Evolutionary conservation across 2,888 invertebrate species (phyloP).

Genomic region (Melieria omissa): DNA sequence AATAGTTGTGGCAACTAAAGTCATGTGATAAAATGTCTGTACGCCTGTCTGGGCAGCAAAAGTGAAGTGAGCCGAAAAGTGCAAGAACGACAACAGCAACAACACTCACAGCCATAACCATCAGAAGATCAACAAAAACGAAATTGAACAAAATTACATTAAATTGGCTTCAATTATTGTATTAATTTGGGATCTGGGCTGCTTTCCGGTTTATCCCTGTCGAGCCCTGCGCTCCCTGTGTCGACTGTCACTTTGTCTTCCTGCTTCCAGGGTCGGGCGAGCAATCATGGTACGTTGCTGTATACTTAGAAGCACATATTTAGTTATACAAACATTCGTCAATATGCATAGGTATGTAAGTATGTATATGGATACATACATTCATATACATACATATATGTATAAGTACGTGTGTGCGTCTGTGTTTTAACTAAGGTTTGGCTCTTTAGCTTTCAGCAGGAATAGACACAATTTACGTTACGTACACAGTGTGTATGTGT

Average conservation of each 20-base stretch:
- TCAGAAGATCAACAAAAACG: slow-evolving; percentile 27
- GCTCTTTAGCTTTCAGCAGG: no score
- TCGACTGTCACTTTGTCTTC: not conserved
- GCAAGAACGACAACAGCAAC: slow-evolving; percentile 22
- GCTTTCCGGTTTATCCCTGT: slow-evolving; percentile 64
- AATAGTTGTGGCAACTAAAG: no score
- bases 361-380: not conserved
- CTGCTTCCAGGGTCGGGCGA: no score
- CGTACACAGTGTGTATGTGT: not conserved
- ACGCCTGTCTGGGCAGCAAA: not conserved
- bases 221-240: slow-evolving; percentile 35
- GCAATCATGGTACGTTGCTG: no score
- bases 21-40: no score
- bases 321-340: no score
- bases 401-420: not conserved
- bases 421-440: no score
- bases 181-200: slow-evolving; percentile 66
- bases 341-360: not conserved
- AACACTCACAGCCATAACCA: slow-evolving; percentile 15
- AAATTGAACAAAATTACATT: slow-evolving; percentile 63
- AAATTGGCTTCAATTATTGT: slow-evolving; percentile 67
- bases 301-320: no score
- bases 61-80: slow-evolving; percentile 11
- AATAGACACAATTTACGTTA: not conserved
- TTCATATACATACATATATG: not conserved